phyloP scores from a whole-genome alignment of 2,797 vertebrate species.

The Cheirogaleus major region DNA sequence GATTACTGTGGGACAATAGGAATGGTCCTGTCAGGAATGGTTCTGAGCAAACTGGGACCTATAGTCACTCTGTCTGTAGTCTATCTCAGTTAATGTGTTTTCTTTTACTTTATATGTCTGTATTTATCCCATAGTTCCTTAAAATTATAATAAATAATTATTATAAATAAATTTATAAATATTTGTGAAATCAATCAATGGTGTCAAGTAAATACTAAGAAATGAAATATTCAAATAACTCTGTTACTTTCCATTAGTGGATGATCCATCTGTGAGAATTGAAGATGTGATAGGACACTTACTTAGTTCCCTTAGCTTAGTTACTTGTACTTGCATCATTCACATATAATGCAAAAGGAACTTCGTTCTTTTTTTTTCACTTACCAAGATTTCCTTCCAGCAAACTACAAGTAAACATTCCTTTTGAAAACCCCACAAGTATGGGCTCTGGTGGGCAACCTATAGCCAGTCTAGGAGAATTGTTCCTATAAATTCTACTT shows the following conservation, averaged over 20 bases:
- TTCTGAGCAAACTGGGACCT: background rate
- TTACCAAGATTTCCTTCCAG: slow-evolving; percentile 10
- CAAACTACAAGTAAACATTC: background rate
- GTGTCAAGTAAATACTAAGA: slow-evolving; percentile 8
- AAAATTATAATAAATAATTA: background rate
- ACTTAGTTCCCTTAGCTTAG: background rate
- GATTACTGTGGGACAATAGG: background rate
- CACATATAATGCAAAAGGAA: background rate
- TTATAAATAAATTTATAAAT: background rate
- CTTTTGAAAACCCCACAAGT: background rate
- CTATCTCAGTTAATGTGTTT: background rate
- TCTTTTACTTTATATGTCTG: background rate
- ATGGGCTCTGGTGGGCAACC: background rate
- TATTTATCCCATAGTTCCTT: slow-evolving; percentile 12
- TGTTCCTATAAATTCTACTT: background rate
- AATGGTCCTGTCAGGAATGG: background rate
- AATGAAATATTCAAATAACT: background rate
- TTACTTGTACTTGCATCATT: background rate
- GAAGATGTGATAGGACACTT: background rate
- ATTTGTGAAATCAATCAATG: background rate
- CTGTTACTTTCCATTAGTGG: background rate
- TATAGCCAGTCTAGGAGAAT: background rate
- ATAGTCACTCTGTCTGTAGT: background rate
- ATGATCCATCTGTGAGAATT: background rate
- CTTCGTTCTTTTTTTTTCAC: background rate